phyloP scores from a whole-genome alignment of 1,140 invertebrate genomes.

The Goniozus legneri region DNA sequence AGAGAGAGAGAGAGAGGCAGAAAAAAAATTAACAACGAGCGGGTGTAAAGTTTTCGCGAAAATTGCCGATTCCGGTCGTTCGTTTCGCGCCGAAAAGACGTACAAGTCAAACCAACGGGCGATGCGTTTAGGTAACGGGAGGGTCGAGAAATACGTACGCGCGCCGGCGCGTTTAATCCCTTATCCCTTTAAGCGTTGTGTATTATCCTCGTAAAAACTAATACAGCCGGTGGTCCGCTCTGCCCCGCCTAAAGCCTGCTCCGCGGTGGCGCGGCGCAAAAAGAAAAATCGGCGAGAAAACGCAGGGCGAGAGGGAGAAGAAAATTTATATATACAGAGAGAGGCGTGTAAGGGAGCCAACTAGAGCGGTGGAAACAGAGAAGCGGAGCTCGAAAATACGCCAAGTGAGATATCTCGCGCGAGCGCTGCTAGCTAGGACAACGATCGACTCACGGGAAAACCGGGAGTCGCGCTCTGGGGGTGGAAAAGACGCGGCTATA shows the following conservation, averaged over 20 bases:
- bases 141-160: too few relatives aligned
- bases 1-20: not conserved
- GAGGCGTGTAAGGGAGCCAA: slow-evolving; percentile 2
- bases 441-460: slow-evolving; percentile 32
- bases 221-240: slow-evolving; percentile 38
- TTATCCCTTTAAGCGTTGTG: slow-evolving; percentile 55
- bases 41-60: too few relatives aligned
- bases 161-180: slow-evolving; percentile 44
- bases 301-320: slow-evolving; percentile 8
- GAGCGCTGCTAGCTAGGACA: too few relatives aligned
- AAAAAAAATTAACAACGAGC: too few relatives aligned
- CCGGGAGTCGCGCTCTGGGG: slow-evolving; percentile 12
- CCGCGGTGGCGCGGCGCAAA: slow-evolving; percentile 22
- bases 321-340: slow-evolving; percentile 5
- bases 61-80: too few relatives aligned
- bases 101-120: too few relatives aligned
- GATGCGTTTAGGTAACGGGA: too few relatives aligned
- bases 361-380: not conserved
- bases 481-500: slow-evolving; percentile 24
- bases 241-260: slow-evolving; percentile 45
- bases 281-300: slow-evolving; percentile 17
- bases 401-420: slow-evolving; percentile 11
- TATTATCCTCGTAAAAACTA: slow-evolving; percentile 56
- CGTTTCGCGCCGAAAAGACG: too few relatives aligned
- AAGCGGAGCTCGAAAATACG: slow-evolving; percentile 33